Evolutionary conservation across 2,888 invertebrate species (phyloP), one percentile per base, ranked within the genome.

Genomic region (Actias luna): DNA sequence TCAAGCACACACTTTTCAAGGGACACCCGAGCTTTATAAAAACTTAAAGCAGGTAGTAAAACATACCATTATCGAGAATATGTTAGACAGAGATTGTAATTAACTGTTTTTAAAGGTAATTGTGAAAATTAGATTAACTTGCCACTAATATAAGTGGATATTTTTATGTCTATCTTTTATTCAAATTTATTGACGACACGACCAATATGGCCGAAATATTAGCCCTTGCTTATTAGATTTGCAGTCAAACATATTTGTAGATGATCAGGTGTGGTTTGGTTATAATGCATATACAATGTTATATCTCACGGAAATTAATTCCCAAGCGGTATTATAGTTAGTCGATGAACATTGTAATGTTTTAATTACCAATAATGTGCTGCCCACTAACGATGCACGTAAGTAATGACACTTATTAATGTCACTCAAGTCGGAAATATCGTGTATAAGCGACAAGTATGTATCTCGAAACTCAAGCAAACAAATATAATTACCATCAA

Each of bases 21-120:
- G 55, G 29, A 4, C 55, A 29, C n/a, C 29, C 27, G n/a, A 27
- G 55, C 55, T 55, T n/a, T 16, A 25, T 16, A 55, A 29, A 55
- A 55, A 55, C 29, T 2, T 29, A 29, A n/a, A 55, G 55, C 55
- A 55, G 55, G 55, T 55, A n/a, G 55, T 29, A 14, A n/a, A 29
- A 52, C 42, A 42, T 18, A 18, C 8, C 18, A 42, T 42, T 42
- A 42, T 25, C 22, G 25, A 25, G 46, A 50, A 50, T 39, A 12
- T 39, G 0, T 8, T 50, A 50, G 46, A 12, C 12, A 50, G 22
- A 25, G 12, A 12, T 25, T 50, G 25, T 50, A 50, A 50, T 50
- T 50, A 50, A 50, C 8, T 7, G 22, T 25, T 50, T 22, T 50
- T 50, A 50, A 50, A 25, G 46, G 46, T 0, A 10, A 22, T 50